Evolutionary conservation across 2,888 invertebrate species (phyloP).

Genomic region (Baccha elongata): DNA sequence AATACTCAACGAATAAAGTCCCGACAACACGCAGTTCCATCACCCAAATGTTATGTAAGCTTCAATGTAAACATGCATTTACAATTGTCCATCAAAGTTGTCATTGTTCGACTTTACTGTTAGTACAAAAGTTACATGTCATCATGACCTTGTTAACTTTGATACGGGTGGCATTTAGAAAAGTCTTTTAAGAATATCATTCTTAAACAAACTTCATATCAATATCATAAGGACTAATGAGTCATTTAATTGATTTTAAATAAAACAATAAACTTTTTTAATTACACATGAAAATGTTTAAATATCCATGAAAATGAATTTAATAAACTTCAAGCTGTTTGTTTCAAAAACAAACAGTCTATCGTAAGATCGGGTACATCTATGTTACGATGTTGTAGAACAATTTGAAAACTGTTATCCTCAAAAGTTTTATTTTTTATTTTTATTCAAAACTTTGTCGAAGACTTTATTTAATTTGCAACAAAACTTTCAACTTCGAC

Average conservation of each 20-base stretch:
- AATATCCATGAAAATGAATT: slow-evolving; percentile 16
- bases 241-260: not conserved
- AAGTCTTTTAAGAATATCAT: not conserved
- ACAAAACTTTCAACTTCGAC: slow-evolving; percentile 22
- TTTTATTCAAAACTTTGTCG: slow-evolving; percentile 13
- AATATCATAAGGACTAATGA: not conserved
- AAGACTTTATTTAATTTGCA: slow-evolving; percentile 34
- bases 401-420: slow-evolving; percentile 17
- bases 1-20: too few species aligned
- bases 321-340: not conserved
- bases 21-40: not conserved
- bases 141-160: not conserved
- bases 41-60: not conserved
- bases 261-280: not conserved
- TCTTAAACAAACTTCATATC: too few species aligned
- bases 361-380: not conserved
- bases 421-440: slow-evolving; percentile 4
- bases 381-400: not conserved
- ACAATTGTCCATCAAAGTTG: not conserved
- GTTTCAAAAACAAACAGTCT: slow-evolving; percentile 3
- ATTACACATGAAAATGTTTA: not conserved
- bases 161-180: not conserved
- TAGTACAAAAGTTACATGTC: not conserved
- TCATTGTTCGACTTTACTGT: not conserved
- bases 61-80: slow-evolving; percentile 5